A percentile compares a stretch with the other conserved stretches of the same genome.
Evolutionary conservation across 2,113 vertebrate genomes (phyloP).

Genomic region (Oncorhynchus mykiss): DNA sequence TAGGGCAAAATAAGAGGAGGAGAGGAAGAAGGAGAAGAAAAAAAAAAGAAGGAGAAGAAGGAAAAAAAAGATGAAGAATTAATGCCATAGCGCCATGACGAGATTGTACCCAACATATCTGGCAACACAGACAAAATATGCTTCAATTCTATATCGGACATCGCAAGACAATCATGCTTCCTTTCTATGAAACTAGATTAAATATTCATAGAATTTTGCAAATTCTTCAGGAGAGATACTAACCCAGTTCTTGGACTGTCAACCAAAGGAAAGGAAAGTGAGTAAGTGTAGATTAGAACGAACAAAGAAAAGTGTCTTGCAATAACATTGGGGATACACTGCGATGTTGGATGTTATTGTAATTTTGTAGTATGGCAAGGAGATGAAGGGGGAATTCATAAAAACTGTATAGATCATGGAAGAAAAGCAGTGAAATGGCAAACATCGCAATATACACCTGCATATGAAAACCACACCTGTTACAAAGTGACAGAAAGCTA

Average conservation of each 20-base stretch:
- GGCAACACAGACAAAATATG: neutral
- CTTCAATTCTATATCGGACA: neutral
- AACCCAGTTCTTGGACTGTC: neutral
- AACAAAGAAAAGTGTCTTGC: no score
- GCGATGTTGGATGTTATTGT: no score
- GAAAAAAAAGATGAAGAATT: neutral
- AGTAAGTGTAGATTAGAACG: neutral
- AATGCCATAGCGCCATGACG: neutral
- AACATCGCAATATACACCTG: no score
- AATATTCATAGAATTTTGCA: neutral
- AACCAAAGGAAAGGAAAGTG: neutral
- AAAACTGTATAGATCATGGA: neutral
- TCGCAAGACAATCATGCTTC: no score
- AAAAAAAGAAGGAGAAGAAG: no score
- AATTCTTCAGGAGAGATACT: neutral
- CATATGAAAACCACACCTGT: no score
- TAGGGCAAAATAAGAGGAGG: constrained; percentile 1
- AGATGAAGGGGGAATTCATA: neutral
- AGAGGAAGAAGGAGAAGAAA: no score
- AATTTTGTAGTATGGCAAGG: no score
- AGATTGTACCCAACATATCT: neutral
- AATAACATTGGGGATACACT: no score
- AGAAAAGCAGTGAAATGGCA: neutral
- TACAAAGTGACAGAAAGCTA: no score
- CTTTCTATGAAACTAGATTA: neutral